A percentile compares a stretch with the other conserved stretches of the same genome.
phyloP scores from a whole-genome alignment of 2,797 vertebrate species.

The Botia kubotai region DNA sequence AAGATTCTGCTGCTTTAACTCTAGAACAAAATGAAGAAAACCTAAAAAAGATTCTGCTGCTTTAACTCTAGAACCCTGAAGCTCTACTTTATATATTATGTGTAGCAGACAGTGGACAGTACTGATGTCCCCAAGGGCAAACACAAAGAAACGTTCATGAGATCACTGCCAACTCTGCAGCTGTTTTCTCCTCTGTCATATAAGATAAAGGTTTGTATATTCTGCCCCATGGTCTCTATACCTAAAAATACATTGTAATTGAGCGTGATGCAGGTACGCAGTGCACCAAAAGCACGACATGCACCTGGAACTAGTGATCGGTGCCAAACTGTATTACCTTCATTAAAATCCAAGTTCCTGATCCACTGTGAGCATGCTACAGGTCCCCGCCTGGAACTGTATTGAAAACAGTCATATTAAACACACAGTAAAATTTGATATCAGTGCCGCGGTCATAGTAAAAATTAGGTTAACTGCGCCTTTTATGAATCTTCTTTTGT shows the following conservation, averaged over 20 bases:
- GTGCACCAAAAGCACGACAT: conserved; percentile 52
- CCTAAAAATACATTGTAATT: conserved; percentile 72
- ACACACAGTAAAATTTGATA: not conserved
- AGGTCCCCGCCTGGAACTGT: conserved; percentile 11
- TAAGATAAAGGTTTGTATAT: conserved; percentile 64
- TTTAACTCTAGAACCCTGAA: not conserved
- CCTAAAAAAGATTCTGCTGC: too few species aligned
- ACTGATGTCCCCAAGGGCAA: conserved; percentile 31
- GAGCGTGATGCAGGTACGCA: conserved; percentile 59
- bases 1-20: too few species aligned
- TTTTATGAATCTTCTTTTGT: not conserved
- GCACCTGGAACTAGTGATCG: conserved; percentile 45
- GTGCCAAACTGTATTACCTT: conserved; percentile 63
- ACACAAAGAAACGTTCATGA: conserved; percentile 11
- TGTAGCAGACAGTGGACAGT: not conserved
- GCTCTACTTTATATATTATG: conserved; percentile 5
- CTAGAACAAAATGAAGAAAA: too few species aligned
- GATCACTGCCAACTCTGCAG: conserved; percentile 47
- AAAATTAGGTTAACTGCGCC: not conserved
- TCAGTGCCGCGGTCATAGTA: not conserved
- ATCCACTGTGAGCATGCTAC: conserved; percentile 12
- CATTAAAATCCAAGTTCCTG: conserved; percentile 56
- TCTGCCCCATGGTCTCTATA: conserved; percentile 56
- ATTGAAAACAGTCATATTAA: conserved; percentile 11
- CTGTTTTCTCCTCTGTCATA: conserved; percentile 66